Conservation (phyloP, 2,888 invertebrate species). For the Drosophila pegasa region DNA sequence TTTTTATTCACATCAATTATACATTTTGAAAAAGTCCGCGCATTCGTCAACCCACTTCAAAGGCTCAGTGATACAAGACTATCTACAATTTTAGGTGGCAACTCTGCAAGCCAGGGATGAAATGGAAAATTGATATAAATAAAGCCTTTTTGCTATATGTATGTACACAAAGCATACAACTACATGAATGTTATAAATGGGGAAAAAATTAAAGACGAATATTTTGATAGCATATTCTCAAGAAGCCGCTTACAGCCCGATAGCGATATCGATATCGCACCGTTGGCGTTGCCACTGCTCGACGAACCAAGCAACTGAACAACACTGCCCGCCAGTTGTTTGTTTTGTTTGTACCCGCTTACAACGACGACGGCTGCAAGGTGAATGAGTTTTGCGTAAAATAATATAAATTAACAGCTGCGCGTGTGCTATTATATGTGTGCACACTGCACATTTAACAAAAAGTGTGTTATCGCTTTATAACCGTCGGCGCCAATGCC, state of each 20-base stretch:
- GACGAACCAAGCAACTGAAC: constrained; percentile 21
- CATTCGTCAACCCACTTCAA: fast-evolving
- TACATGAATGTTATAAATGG: neutral
- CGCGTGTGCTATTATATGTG: constrained; percentile 40
- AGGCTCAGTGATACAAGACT: constrained; percentile 14
- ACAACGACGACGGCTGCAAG: constrained; percentile 65
- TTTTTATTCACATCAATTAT: fast-evolving
- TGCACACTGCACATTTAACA: constrained; percentile 6
- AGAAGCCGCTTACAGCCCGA: neutral
- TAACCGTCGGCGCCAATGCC: constrained; percentile 38
- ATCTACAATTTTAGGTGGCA: constrained; percentile 15
- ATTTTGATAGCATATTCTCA: no score
- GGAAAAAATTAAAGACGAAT: no score
- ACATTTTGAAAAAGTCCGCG: constrained; percentile 1
- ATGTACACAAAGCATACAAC: neutral
- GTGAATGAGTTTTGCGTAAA: constrained; percentile 57
- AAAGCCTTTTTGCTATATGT: neutral
- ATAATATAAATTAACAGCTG: constrained; percentile 45
- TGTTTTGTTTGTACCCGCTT: constrained; percentile 67
- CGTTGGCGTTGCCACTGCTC: constrained; percentile 14
- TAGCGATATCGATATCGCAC: constrained; percentile 1
- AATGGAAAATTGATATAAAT: neutral
- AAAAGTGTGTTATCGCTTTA: constrained; percentile 45
- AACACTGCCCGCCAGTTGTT: constrained; percentile 65
- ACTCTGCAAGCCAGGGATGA: constrained; percentile 10